Percentiles rank a stretch among this genome's conserved stretches.
Evolutionary conservation across 2,113 vertebrate species (phyloP).

Genomic region (Sula dactylatra): DNA sequence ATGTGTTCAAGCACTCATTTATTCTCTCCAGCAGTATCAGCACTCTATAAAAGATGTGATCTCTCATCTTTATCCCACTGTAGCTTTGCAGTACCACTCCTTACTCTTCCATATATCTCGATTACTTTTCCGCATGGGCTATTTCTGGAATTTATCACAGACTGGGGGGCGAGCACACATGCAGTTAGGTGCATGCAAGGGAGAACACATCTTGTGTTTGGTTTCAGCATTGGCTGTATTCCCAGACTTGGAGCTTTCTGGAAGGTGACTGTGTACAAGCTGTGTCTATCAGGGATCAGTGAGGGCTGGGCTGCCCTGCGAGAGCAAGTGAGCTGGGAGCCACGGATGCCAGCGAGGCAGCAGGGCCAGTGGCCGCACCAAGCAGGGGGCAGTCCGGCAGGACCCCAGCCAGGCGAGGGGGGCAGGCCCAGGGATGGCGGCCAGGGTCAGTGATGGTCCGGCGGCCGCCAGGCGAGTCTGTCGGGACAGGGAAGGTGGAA

Average conservation of each 20-base stretch:
- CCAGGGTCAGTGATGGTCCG: not conserved
- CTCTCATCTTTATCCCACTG: not conserved
- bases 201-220: not conserved
- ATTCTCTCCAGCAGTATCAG: not conserved
- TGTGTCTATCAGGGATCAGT: not conserved
- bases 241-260: not conserved
- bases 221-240: not conserved
- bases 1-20: not conserved
- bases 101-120: not conserved
- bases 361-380: not conserved
- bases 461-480: not conserved
- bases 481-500: not conserved
- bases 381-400: not conserved
- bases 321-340: not conserved
- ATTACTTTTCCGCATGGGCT: not conserved
- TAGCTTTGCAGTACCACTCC: not conserved
- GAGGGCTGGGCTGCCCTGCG: not conserved
- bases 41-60: not conserved
- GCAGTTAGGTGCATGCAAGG: not conserved
- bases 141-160: not conserved
- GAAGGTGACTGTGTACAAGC: not conserved
- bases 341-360: not conserved
- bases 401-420: not conserved
- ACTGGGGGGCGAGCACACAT: accelerated
- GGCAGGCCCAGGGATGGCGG: not conserved